Base-by-base conservation (phyloP, 2,888 invertebrate genomes). In the Trissonchulus sp. region DNA sequence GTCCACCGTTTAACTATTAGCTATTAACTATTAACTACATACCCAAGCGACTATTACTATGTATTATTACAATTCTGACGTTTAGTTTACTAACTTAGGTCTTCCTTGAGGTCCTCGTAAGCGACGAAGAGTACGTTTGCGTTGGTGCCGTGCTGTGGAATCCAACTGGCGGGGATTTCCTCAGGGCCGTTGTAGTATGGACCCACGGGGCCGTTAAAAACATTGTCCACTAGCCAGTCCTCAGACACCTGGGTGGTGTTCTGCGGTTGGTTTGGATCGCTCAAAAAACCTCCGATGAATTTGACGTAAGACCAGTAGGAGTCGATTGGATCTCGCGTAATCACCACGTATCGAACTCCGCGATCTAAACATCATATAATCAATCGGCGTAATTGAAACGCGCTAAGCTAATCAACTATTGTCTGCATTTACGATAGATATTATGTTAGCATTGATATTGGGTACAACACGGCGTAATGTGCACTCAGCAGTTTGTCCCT, bases 311-410 rank as follows among this genome's bases (percentile, higher is more conserved):
- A 69, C 69, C 31, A 69, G 3, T 2, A 8, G 8, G 69, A 8
- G 35, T 69, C 69, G 35, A 28, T 8, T 28, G 69, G 69, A 69
- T 69, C 36, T 69, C 69, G 31, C 8, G 8, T 15, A 35, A 69
- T 69, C 3, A 33, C 31, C 3, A 69, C 35, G n/a, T 33, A 69
- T n/a, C 34, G 15, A 33, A 34, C 36, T 33, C 36, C 36, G 8
- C 8, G 48, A 48, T 8, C 48, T 48, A 23, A 48, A 48, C n/a
- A n/a, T n/a, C n/a, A n/a, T n/a, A n/a, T n/a, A n/a, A n/a, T n/a
- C n/a, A n/a, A n/a, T n/a, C n/a, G n/a, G n/a, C n/a, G n/a, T n/a
- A n/a, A n/a, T n/a, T n/a, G n/a, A n/a, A n/a, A n/a, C n/a, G n/a
- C n/a, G n/a, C n/a, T n/a, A n/a, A n/a, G n/a, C n/a, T n/a, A n/a